These are phyloP conservation scores for Papilio xuthus DNA, from an alignment of 1,140 invertebrate genomes.

Conservation along the genomic window DNA sequence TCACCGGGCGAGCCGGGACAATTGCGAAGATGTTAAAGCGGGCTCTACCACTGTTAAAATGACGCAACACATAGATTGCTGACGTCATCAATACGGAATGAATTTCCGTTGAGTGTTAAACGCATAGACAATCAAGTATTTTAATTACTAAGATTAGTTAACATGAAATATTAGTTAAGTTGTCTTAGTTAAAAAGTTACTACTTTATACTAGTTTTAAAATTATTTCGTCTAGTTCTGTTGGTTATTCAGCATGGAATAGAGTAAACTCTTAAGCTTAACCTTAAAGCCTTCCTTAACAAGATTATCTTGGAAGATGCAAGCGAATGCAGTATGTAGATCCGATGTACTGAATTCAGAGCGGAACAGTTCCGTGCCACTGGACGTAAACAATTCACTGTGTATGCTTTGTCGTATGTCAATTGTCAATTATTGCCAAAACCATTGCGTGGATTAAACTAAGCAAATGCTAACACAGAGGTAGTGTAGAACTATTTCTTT, in stretches of 20 bases:
- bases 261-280: background rate
- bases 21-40: too few species aligned
- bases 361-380: slow-evolving; percentile 6
- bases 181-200: too few species aligned
- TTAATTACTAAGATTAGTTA: too few species aligned
- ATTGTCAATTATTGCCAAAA: slow-evolving; percentile 3
- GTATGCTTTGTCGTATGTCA: background rate
- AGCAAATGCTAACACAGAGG: background rate
- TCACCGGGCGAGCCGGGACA: too few species aligned
- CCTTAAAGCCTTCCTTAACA: slow-evolving; percentile 9
- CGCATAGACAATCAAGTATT: background rate
- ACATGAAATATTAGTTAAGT: too few species aligned
- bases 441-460: background rate
- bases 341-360: background rate
- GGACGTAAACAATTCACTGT: slow-evolving; percentile 4
- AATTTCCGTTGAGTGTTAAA: background rate
- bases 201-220: background rate
- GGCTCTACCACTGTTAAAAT: too few species aligned
- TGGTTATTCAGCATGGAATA: background rate
- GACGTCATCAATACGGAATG: background rate
- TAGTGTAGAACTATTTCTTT: background rate
- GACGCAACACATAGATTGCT: background rate
- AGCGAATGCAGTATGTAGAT: background rate
- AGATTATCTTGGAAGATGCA: background rate
- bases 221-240: background rate